Conservation (phyloP, 2,888 invertebrate species). For the Noctua janthe region DNA sequence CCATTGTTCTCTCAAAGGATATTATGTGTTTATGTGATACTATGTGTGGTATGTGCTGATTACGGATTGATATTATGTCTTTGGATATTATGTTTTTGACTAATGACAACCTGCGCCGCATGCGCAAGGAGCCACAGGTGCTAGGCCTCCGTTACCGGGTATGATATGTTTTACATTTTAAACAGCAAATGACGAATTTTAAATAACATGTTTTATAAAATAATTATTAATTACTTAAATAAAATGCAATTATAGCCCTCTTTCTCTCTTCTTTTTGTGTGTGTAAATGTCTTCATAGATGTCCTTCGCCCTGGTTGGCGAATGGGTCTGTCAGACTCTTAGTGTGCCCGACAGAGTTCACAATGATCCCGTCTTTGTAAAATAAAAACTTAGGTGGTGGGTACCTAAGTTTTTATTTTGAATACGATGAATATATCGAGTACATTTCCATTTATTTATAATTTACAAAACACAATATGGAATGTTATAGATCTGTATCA, state of each 20-base stretch:
- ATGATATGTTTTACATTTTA: constrained; percentile 61
- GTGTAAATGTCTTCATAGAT: not conserved
- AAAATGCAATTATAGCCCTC: not conserved
- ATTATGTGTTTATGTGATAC: constrained; percentile 74
- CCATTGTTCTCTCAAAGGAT: constrained; percentile 69
- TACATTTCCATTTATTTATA: not conserved
- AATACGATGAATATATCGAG: not conserved
- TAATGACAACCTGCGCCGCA: constrained; percentile 87
- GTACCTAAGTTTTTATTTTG: not conserved
- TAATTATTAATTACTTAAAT: not conserved
- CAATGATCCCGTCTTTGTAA: not conserved
- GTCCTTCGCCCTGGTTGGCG: not conserved
- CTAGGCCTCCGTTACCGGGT: constrained; percentile 89
- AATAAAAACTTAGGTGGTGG: not conserved
- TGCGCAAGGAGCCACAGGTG: constrained; percentile 87
- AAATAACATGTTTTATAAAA: not conserved
- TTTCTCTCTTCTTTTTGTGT: not conserved
- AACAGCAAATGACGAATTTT: not conserved
- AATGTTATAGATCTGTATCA: constrained; percentile 35
- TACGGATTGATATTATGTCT: constrained; percentile 78
- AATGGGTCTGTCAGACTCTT: not conserved
- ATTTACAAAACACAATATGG: constrained; percentile 1
- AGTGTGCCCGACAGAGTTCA: not conserved
- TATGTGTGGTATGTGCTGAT: constrained; percentile 72
- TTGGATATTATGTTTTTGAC: constrained; percentile 90